These are phyloP conservation scores for Caenorhabditis panamensis DNA, from an alignment of 2,888 invertebrate genomes.

Conservation along the genomic window DNA sequence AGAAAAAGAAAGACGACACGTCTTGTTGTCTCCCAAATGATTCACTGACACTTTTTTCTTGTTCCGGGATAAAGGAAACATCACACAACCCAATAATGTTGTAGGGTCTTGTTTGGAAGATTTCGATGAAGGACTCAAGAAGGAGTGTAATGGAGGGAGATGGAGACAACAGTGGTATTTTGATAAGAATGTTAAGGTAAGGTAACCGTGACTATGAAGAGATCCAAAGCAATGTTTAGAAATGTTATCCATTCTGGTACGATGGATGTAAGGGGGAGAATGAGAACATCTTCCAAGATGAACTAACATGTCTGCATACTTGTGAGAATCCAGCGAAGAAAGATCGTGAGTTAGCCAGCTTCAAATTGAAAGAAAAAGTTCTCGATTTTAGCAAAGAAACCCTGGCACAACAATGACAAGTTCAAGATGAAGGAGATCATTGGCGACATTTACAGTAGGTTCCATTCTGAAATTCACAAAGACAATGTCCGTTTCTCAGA, in stretches of 20 bases:
- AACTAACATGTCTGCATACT: slow-evolving; percentile 70
- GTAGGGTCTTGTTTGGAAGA: slow-evolving; percentile 76
- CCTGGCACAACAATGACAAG: slow-evolving; percentile 76
- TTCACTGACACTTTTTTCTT: slow-evolving; percentile 37
- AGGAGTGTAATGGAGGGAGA: slow-evolving; percentile 79
- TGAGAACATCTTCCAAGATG: slow-evolving; percentile 78
- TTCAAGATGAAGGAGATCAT: slow-evolving; percentile 71
- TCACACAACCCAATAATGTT: no score
- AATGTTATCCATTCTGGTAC: slow-evolving; percentile 79
- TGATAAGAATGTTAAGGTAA: slow-evolving; percentile 71
- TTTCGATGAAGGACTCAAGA: slow-evolving; percentile 78
- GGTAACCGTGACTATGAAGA: background rate
- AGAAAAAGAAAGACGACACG: no score
- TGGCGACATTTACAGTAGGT: slow-evolving; percentile 67
- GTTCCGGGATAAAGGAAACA: no score
- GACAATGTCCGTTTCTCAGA: slow-evolving; percentile 49
- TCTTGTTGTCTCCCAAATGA: slow-evolving; percentile 25
- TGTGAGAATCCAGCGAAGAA: slow-evolving; percentile 76
- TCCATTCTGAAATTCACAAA: background rate
- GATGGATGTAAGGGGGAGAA: slow-evolving; percentile 77
- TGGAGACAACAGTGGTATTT: slow-evolving; percentile 80
- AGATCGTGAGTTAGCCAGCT: slow-evolving; percentile 64
- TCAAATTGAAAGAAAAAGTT: no score
- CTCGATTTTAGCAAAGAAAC: slow-evolving; percentile 69
- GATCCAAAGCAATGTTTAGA: slow-evolving; percentile 40